phyloP scores from a whole-genome alignment of 2,888 invertebrate genomes.

The Eurytoma californica region DNA sequence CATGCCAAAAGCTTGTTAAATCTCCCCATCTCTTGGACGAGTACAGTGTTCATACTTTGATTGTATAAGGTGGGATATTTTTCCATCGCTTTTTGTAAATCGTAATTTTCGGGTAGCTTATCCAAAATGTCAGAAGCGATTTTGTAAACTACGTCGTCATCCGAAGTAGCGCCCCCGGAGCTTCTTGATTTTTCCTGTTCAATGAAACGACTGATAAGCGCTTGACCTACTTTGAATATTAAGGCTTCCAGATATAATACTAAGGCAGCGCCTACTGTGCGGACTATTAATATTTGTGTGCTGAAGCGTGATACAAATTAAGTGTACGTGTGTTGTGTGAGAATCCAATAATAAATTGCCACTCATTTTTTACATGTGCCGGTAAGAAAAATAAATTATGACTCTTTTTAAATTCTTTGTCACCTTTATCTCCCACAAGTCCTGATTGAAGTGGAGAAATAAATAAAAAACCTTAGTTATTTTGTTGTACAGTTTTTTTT shows the following conservation, averaged over 20 bases:
- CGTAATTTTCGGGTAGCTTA: conserved; percentile 84
- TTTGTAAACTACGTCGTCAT: conserved; percentile 88
- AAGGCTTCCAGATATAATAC: too few relatives aligned
- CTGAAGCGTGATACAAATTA: too few relatives aligned
- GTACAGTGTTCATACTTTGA: conserved; percentile 92
- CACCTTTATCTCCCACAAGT: conserved; percentile 66
- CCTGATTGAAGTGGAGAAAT: conserved; percentile 58
- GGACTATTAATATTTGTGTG: too few relatives aligned
- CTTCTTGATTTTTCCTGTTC: conserved; percentile 81
- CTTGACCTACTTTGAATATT: background rate
- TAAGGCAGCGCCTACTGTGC: too few relatives aligned
- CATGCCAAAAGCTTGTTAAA: conserved; percentile 85
- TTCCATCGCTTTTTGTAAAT: conserved; percentile 80
- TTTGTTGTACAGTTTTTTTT: background rate
- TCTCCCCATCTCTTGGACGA: conserved; percentile 82
- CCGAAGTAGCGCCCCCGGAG: conserved; percentile 80
- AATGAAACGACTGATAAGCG: conserved; percentile 5
- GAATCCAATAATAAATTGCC: too few relatives aligned
- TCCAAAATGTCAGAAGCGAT: conserved; percentile 87
- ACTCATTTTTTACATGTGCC: too few relatives aligned
- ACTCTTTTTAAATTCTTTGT: conserved; percentile 4
- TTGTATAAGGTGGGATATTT: conserved; percentile 86
- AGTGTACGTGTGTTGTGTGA: too few relatives aligned
- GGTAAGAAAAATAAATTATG: too few relatives aligned
- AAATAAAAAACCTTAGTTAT: conserved; percentile 14